Evolutionary conservation across 2,113 vertebrate genomes (phyloP), one percentile per base, ranked within the genome.

Genomic region (Grus americana): DNA sequence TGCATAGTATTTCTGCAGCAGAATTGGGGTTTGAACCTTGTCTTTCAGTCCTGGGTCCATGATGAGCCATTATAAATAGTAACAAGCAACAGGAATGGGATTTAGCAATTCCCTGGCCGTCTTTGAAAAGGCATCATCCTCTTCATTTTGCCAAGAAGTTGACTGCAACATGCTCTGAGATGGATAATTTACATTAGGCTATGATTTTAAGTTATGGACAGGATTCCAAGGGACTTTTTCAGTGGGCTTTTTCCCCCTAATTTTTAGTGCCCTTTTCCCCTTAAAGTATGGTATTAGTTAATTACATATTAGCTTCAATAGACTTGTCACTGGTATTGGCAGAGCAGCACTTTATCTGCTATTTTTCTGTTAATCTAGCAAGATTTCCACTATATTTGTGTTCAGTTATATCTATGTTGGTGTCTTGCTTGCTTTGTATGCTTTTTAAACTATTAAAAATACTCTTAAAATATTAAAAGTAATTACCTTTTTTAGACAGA

Each of bases 231-330:
- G 57, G 5, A 66, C n/a, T 61, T 86, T n/a, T 5, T 70, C 11
- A 13, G 11, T 44, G 42, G 3, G 2, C 6, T 55, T 40, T 49
- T 20, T 1, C 1, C 17, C 15, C 5, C 21, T 10, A 36, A 42
- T 11, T 86, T 86, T 78, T 76, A 61, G 4, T 36, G 24, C 2
- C 11, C 1, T 80, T 89, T 87, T 6, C 10, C 42, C 6, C 19
- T 59, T 44, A 84, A 61, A 71, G 47, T 27, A 36, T 30, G 11
- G 3, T 70, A 27, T 27, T 62, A n/a, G 2, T 76, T 79, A 63
- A 68, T 68, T 70, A 38, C 9, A 12, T 14, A 29, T 47, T 91
- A 22, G 4, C 47, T 72, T 83, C 19, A 73, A 15, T 15, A 74
- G 29, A 27, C 9, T 74, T 91, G 36, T 49, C 10, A 22, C 20